phyloP scores from a whole-genome alignment of 2,888 invertebrate genomes.

The Drosophila tanythrix region DNA sequence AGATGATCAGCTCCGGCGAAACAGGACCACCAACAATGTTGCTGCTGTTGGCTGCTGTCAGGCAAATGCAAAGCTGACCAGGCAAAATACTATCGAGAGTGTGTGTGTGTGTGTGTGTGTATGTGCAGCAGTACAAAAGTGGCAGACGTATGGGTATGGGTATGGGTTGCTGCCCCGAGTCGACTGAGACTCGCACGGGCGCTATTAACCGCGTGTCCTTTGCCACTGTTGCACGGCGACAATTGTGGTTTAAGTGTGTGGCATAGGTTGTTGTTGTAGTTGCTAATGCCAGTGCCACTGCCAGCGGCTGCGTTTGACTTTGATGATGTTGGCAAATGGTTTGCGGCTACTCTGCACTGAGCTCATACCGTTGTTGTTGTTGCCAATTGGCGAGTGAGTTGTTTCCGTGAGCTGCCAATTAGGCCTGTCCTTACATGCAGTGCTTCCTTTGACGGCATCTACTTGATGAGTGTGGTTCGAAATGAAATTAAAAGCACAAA shows the following conservation, averaged over 20 bases:
- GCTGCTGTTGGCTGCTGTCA: conserved; percentile 50
- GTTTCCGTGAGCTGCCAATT: conserved; percentile 42
- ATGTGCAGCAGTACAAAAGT: conserved; percentile 2
- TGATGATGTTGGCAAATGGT: conserved; percentile 62
- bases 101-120: conserved; percentile 34
- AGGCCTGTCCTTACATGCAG: conserved; percentile 5
- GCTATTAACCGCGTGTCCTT: conserved; percentile 56
- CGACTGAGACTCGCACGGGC: conserved; percentile 42
- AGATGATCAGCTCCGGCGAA: conserved; percentile 29
- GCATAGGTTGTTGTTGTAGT: conserved; percentile 17
- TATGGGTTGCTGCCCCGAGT: background rate
- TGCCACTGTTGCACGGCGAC: conserved; percentile 53
- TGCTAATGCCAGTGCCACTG: conserved; percentile 22
- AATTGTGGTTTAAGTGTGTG: conserved; percentile 55
- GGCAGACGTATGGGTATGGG: background rate
- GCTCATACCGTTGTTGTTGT: conserved; percentile 4
- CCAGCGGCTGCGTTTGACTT: conserved; percentile 54
- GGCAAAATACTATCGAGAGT: conserved; percentile 29
- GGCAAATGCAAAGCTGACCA: conserved; percentile 75
- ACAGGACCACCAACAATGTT: conserved; percentile 63
- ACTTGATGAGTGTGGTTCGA: background rate
- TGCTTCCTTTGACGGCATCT: conserved; percentile 10
- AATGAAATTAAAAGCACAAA: conserved; percentile 1
- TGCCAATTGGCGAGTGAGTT: conserved; percentile 34
- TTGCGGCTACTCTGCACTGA: conserved; percentile 32